These are phyloP conservation scores for Eurytoma californica DNA, from an alignment of 2,888 invertebrate species.

Conservation along the genomic window DNA sequence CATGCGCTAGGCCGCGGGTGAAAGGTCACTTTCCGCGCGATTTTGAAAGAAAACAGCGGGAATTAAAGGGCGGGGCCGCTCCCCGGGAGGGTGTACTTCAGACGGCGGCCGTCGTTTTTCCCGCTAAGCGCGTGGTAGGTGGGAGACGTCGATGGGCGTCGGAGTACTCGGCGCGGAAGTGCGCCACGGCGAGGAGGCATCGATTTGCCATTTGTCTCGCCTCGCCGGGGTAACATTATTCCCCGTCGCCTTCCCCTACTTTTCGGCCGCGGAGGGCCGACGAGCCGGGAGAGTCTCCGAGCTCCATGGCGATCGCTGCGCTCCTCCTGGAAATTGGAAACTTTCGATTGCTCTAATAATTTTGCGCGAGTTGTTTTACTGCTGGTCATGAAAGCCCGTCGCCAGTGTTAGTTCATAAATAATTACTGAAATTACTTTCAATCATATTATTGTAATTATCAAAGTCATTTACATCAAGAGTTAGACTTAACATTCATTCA, in stretches of 20 bases:
- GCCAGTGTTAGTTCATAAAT: too few relatives aligned
- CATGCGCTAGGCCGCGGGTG: too few relatives aligned
- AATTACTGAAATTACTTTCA: too few relatives aligned
- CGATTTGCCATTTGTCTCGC: constrained; percentile 72
- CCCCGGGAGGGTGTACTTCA: constrained; percentile 37
- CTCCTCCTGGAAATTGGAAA: background rate
- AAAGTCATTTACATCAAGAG: too few relatives aligned
- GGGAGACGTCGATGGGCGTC: constrained; percentile 29
- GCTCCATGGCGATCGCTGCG: background rate
- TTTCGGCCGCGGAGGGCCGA: constrained; percentile 3
- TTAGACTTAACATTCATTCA: too few relatives aligned
- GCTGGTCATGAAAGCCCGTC: too few relatives aligned
- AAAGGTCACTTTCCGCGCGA: background rate
- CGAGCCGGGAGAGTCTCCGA: background rate
- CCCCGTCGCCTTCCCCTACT: constrained; percentile 47
- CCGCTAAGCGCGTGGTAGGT: constrained; percentile 19
- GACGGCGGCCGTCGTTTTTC: constrained; percentile 31
- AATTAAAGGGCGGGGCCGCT: constrained; percentile 32
- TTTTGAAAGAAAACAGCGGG: constrained; percentile 47
- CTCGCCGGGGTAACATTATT: constrained; percentile 63
- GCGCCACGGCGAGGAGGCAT: constrained; percentile 59
- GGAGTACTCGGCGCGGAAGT: constrained; percentile 40
- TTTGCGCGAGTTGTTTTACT: too few relatives aligned
- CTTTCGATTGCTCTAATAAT: too few relatives aligned
- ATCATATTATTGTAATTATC: too few relatives aligned